Conservation (phyloP, 2,888 invertebrate species). For the Cryptosula pallasiana region DNA sequence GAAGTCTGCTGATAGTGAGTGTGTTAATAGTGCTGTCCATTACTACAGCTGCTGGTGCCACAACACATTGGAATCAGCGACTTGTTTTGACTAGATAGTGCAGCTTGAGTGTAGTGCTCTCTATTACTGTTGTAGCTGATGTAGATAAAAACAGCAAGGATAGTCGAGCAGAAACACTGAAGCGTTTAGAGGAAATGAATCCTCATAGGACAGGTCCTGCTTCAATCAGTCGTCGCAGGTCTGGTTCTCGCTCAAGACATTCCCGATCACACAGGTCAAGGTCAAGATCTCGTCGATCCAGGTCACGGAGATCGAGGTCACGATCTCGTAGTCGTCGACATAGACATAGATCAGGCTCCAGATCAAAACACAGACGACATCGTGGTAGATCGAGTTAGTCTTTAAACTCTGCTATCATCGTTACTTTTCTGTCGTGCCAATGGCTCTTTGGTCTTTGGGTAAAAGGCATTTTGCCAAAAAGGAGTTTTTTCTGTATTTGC, state of each 20-base stretch:
- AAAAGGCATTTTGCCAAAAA: not conserved
- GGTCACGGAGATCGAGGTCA: constrained; percentile 28
- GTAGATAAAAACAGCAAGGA: not conserved
- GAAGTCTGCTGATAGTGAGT: no score
- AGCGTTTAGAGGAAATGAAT: constrained; percentile 6
- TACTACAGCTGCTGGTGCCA: no score
- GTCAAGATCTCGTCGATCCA: constrained; percentile 11
- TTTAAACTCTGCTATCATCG: not conserved
- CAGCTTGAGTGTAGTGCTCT: no score
- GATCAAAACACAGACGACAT: constrained; percentile 30
- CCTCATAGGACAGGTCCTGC: not conserved
- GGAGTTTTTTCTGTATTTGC: not conserved
- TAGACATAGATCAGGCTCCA: constrained; percentile 30
- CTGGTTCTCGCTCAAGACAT: constrained; percentile 2
- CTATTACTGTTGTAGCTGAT: no score
- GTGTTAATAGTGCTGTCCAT: no score
- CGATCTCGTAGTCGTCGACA: constrained; percentile 26
- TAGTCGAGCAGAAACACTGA: not conserved
- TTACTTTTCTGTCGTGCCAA: not conserved
- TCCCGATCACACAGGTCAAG: constrained; percentile 5
- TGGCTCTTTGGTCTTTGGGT: not conserved
- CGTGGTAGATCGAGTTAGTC: not conserved
- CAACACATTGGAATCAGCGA: no score
- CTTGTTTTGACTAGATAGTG: no score
- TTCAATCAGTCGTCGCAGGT: not conserved